A percentile compares a stretch with the other conserved stretches of the same genome.
phyloP scores from a whole-genome alignment of 2,113 vertebrate genomes.

The Columbina picui region DNA sequence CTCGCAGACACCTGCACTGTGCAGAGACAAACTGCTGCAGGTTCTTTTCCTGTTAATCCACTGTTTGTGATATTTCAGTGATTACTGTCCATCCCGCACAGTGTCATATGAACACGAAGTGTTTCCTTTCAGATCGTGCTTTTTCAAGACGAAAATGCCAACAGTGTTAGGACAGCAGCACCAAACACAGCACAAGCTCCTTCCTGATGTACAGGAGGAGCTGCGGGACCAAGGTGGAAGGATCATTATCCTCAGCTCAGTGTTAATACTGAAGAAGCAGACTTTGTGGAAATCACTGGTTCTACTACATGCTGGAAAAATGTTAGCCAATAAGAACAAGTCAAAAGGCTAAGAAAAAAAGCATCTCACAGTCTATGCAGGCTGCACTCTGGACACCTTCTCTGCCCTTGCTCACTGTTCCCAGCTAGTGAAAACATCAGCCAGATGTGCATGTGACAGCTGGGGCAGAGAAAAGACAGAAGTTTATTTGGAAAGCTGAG shows the following conservation, averaged over 20 bases:
- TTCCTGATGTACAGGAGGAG: neutral
- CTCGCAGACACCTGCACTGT: rapidly evolving
- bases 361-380: neutral
- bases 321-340: neutral
- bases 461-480: neutral
- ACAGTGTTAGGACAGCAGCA: neutral
- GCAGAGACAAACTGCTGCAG: neutral
- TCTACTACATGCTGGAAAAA: neutral
- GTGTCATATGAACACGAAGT: neutral
- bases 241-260: neutral
- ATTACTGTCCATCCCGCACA: neutral
- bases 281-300: neutral
- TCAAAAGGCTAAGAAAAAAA: neutral
- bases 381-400: neutral
- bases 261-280: neutral
- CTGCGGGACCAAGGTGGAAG: neutral
- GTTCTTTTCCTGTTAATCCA: neutral
- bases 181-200: neutral
- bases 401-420: neutral
- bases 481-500: neutral
- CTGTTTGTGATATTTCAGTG: neutral
- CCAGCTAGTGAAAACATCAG: neutral
- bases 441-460: neutral
- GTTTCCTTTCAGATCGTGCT: neutral
- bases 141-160: neutral